Percentiles rank a stretch among this genome's conserved stretches.
These are phyloP conservation scores for Cryptomyrus ogoouensis DNA, from an alignment of 2,113 vertebrate genomes.

Conservation along the genomic window DNA sequence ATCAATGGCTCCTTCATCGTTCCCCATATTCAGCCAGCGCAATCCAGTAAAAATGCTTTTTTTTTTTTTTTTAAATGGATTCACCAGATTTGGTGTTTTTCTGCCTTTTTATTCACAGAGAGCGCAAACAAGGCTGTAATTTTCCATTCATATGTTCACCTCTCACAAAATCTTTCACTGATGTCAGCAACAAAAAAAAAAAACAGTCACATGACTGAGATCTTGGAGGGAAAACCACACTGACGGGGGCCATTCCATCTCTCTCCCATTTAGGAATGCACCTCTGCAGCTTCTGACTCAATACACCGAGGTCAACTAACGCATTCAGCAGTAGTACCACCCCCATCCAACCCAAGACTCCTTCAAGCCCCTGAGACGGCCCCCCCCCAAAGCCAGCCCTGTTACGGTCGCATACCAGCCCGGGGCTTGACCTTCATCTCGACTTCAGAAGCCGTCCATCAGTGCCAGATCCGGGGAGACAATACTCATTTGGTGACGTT, in stretches of 20 bases:
- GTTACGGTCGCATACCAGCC: neutral
- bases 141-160: neutral
- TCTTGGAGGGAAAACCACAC: neutral
- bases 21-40: neutral
- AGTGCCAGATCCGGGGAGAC: neutral
- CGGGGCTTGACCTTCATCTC: neutral
- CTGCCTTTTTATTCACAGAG: neutral
- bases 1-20: neutral
- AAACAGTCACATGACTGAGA: neutral
- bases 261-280: neutral
- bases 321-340: neutral
- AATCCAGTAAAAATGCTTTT: slow-evolving; percentile 2
- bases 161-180: neutral
- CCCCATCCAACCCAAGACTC: neutral
- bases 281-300: neutral
- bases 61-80: neutral
- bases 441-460: neutral
- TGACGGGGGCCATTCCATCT: neutral
- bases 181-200: neutral
- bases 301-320: neutral
- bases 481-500: neutral
- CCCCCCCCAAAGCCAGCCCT: neutral
- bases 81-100: neutral
- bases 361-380: neutral
- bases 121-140: slow-evolving; percentile 13